Evolutionary conservation across 2,888 invertebrate genomes (phyloP).

Genomic region (Pseudococcus viburni): DNA sequence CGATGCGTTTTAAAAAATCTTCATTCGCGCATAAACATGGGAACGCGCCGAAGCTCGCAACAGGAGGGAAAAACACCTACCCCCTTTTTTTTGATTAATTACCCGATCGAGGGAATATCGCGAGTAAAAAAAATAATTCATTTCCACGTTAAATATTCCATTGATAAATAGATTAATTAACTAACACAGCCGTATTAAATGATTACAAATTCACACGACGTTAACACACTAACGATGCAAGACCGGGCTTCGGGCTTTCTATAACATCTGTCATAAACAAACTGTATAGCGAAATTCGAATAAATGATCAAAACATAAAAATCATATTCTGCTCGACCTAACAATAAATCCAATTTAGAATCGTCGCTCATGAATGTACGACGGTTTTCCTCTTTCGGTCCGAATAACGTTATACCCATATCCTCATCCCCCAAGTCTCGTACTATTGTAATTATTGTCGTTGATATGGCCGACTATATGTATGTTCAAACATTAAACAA

Average conservation of each 20-base stretch:
- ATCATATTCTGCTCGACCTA: constrained; percentile 58
- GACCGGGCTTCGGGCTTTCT: constrained; percentile 1
- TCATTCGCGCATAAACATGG: not conserved
- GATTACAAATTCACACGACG: constrained; percentile 54
- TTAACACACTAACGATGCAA: constrained; percentile 46
- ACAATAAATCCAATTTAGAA: constrained; percentile 65
- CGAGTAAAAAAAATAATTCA: constrained; percentile 14
- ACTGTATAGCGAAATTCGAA: constrained; percentile 56
- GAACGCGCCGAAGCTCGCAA: not conserved
- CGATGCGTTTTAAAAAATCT: constrained; percentile 12
- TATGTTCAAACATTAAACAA: constrained; percentile 34
- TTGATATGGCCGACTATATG: not conserved
- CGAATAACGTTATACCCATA: not conserved
- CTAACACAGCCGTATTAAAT: constrained; percentile 35
- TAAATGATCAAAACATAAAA: constrained; percentile 58
- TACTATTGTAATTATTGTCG: constrained; percentile 41
- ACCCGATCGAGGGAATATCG: constrained; percentile 3
- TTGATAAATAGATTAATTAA: constrained; percentile 58
- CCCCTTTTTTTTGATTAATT: constrained; percentile 25
- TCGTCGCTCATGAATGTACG: constrained; percentile 41
- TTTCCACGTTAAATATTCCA: constrained; percentile 21
- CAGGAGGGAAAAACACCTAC: not conserved
- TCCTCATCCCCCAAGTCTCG: not conserved
- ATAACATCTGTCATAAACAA: constrained; percentile 64
- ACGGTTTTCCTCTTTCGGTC: constrained; percentile 37